A percentile compares a stretch with the other conserved stretches of the same genome.
phyloP scores from a whole-genome alignment of 2,797 vertebrate species.

The Hypotaenidia philippensis region DNA sequence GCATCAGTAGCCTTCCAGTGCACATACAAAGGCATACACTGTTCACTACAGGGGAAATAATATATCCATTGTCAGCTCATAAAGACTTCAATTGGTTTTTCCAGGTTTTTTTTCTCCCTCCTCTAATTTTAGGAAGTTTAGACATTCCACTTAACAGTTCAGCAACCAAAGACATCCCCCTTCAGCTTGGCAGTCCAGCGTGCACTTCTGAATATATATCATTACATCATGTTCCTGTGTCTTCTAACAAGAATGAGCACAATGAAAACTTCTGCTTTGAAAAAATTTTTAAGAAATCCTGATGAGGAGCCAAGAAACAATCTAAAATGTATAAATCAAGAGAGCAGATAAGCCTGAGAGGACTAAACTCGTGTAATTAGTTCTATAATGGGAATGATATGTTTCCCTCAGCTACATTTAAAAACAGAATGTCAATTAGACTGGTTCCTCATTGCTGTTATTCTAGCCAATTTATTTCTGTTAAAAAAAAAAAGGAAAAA shows the following conservation, averaged over 20 bases:
- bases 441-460: not conserved
- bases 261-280: not conserved
- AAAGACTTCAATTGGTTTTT: not conserved
- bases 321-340: not conserved
- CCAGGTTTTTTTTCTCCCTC: not conserved
- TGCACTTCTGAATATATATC: not conserved
- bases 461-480: not conserved
- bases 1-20: not conserved
- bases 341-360: not conserved
- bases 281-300: not conserved
- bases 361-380: not conserved
- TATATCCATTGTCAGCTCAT: not conserved
- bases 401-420: not conserved
- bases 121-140: not conserved
- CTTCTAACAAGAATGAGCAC: not conserved
- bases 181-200: not conserved
- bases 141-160: not conserved
- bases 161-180: not conserved
- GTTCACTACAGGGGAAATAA: conserved; percentile 2
- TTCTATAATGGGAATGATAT: not conserved
- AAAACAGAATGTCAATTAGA: not conserved
- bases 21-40: not conserved
- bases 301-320: not conserved
- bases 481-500: not conserved
- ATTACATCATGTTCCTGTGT: not conserved